These are phyloP conservation scores for Limnothrissa miodon DNA, from an alignment of 2,113 vertebrate species.

Conservation along the genomic window DNA sequence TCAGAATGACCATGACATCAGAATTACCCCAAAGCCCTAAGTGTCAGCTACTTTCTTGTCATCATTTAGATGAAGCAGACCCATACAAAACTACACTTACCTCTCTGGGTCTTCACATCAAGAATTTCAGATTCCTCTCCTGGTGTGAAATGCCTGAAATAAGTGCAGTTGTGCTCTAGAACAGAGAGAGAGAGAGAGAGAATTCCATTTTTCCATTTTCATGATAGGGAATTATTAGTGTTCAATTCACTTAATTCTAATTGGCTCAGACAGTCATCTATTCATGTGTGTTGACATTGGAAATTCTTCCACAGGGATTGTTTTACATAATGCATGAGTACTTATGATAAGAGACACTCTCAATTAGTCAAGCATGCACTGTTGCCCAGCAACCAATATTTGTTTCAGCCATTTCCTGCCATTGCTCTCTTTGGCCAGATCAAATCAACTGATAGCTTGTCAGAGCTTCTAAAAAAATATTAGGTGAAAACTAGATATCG, in stretches of 20 bases:
- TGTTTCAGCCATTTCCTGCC: not conserved
- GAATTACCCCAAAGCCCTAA: not conserved
- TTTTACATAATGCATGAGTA: not conserved
- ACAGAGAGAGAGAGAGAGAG: conserved; percentile 38
- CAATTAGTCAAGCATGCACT: conserved; percentile 24
- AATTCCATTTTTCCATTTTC: not conserved
- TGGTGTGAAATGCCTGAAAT: conserved; percentile 91
- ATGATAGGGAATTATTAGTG: not conserved
- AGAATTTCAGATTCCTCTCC: conserved; percentile 85
- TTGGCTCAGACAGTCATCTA: not conserved
- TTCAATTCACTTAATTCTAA: not conserved
- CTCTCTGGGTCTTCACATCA: conserved; percentile 91
- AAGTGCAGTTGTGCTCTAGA: conserved; percentile 88
- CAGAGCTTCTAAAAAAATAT: not conserved
- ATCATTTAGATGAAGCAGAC: not conserved
- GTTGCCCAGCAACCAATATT: not conserved
- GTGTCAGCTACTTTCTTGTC: not conserved
- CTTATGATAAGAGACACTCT: not conserved
- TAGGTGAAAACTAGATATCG: too few relatives aligned
- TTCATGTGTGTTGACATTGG: not conserved
- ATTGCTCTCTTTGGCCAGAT: not conserved
- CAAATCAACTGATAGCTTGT: not conserved
- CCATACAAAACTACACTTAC: conserved; percentile 59
- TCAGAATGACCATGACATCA: not conserved
- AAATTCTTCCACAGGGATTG: not conserved